Conservation (phyloP, 2,888 invertebrate genomes). For the Poecilus cupreus region DNA sequence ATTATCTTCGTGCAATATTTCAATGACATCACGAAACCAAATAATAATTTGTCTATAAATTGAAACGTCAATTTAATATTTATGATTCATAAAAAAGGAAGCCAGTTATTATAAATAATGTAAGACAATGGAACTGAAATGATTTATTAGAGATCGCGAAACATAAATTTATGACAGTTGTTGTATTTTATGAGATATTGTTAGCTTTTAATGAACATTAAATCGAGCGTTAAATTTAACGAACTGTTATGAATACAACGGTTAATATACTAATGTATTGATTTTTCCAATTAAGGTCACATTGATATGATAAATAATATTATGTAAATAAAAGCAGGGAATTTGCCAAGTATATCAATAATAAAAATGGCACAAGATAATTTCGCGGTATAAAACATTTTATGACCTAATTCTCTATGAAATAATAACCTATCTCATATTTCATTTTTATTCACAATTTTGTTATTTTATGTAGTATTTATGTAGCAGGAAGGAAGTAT, state of each 20-base stretch:
- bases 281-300: slow-evolving; percentile 30
- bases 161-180: slow-evolving; percentile 34
- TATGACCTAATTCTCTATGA: neutral
- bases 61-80: slow-evolving; percentile 26
- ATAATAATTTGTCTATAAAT: slow-evolving; percentile 1
- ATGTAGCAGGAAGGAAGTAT: neutral
- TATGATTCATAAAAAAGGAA: slow-evolving; percentile 13
- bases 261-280: slow-evolving; percentile 44
- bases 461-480: neutral
- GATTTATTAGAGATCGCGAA: slow-evolving; percentile 16
- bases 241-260: slow-evolving; percentile 41
- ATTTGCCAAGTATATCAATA: neutral
- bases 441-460: neutral
- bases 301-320: slow-evolving; percentile 27
- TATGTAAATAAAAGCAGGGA: slow-evolving; percentile 5
- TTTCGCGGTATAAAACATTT: neutral
- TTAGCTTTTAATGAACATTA: slow-evolving; percentile 44
- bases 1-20: neutral
- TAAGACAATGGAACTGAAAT: slow-evolving; percentile 23
- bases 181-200: slow-evolving; percentile 43
- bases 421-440: neutral
- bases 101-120: slow-evolving; percentile 26
- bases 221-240: slow-evolving; percentile 46
- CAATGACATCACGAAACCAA: neutral
- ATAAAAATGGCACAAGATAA: neutral